Percentiles rank a stretch among this genome's conserved stretches.
Evolutionary conservation across 2,888 invertebrate genomes (phyloP).

Genomic region (Drosophila mimica): DNA sequence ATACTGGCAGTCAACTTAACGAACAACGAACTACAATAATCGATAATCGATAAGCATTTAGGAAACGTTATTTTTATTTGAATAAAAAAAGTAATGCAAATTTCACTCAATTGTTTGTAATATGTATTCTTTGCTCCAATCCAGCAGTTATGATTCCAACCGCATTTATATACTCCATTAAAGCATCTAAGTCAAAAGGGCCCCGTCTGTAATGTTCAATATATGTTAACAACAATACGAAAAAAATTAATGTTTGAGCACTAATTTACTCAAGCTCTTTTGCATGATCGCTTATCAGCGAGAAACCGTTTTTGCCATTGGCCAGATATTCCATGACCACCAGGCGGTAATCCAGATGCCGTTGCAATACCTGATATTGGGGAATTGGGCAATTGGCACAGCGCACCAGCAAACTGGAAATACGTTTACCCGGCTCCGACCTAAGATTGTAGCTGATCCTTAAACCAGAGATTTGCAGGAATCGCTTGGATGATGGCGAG

Average conservation of each 20-base stretch:
- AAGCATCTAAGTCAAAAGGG: conserved; percentile 75
- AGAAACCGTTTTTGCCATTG: conserved; percentile 89
- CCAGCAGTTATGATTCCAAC: conserved; percentile 64
- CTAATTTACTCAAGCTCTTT: conserved; percentile 73
- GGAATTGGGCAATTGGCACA: conserved; percentile 89
- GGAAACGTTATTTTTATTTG: conserved; percentile 7
- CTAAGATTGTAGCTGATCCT: conserved; percentile 86
- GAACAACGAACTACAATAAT: conserved; percentile 1
- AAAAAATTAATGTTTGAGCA: neutral
- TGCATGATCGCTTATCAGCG: conserved; percentile 83
- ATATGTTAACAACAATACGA: neutral
- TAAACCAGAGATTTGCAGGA: conserved; percentile 87
- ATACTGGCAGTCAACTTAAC: conserved; percentile 11
- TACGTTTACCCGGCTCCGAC: conserved; percentile 86
- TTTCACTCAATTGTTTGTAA: conserved; percentile 17
- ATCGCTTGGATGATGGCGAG: conserved; percentile 61
- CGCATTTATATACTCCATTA: conserved; percentile 69
- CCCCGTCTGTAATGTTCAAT: conserved; percentile 61
- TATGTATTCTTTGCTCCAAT: conserved; percentile 70
- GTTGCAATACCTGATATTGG: conserved; percentile 87
- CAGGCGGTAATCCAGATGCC: conserved; percentile 87
- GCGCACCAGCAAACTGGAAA: conserved; percentile 86
- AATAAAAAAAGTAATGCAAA: neutral
- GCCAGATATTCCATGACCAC: conserved; percentile 88
- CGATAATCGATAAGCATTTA: conserved; percentile 4